phyloP scores from a whole-genome alignment of 2,113 vertebrate species.

The Phyllopteryx taeniolatus region DNA sequence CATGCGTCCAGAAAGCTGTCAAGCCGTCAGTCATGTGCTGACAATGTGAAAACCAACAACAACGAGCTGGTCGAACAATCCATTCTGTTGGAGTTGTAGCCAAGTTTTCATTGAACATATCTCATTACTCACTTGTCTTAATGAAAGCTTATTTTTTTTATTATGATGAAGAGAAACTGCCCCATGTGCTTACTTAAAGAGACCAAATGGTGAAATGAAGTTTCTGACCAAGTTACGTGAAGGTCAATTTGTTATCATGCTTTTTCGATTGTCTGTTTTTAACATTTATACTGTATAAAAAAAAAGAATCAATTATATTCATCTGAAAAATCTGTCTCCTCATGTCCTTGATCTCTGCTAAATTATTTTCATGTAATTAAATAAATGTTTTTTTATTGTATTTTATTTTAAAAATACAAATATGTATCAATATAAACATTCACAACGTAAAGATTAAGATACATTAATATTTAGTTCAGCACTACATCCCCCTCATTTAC shows the following conservation, averaged over 20 bases:
- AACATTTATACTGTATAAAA: constrained; percentile 46
- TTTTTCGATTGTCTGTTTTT: constrained; percentile 28
- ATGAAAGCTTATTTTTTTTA: constrained; percentile 44
- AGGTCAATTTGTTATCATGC: constrained; percentile 31
- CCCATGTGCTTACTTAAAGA: constrained; percentile 33
- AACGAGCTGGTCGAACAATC: neutral
- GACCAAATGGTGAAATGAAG: constrained; percentile 66
- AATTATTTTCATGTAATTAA: neutral
- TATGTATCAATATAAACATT: too few species aligned
- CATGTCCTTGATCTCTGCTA: neutral
- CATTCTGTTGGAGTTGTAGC: neutral
- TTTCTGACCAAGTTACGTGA: constrained; percentile 45
- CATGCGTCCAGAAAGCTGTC: constrained; percentile 21
- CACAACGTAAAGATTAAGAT: too few species aligned
- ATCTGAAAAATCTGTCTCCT: constrained; percentile 10
- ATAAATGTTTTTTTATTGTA: neutral
- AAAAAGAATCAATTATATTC: constrained; percentile 53
- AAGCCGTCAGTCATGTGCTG: constrained; percentile 7
- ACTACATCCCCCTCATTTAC: too few species aligned
- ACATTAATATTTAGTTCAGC: too few species aligned
- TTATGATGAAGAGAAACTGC: constrained; percentile 25
- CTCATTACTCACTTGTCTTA: constrained; percentile 43
- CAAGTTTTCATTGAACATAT: constrained; percentile 14
- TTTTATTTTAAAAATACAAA: neutral
- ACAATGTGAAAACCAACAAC: constrained; percentile 41